A percentile compares a stretch with the other conserved stretches of the same genome.
phyloP scores from a whole-genome alignment of 1,140 invertebrate species.

The Charaxes varanes region DNA sequence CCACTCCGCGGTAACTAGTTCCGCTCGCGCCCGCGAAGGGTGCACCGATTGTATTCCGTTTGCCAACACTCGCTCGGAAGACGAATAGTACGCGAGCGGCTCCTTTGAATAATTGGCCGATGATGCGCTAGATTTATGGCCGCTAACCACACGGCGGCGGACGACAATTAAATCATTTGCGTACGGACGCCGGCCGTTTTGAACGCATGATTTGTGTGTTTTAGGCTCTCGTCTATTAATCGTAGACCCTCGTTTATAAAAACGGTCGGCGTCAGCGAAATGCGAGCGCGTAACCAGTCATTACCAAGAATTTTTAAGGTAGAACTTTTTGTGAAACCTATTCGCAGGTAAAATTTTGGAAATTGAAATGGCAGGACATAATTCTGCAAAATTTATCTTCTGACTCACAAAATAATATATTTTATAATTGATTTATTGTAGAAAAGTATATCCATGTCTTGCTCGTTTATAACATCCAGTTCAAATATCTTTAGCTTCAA shows the following conservation, averaged over 20 bases:
- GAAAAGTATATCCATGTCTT: no score
- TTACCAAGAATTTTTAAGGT: conserved; percentile 8
- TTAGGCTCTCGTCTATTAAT: conserved; percentile 29
- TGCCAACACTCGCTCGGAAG: conserved; percentile 38
- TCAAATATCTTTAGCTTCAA: no score
- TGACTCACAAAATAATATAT: no score
- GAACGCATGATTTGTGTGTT: conserved; percentile 29
- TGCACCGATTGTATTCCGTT: conserved; percentile 32
- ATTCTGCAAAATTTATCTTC: no score
- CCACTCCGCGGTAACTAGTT: conserved; percentile 33
- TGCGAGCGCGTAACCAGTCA: conserved; percentile 11
- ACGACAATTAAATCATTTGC: conserved; percentile 67
- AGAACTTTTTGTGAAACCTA: conserved; percentile 5
- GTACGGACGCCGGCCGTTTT: conserved; percentile 33
- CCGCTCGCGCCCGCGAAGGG: conserved; percentile 33
- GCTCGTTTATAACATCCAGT: no score
- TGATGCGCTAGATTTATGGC: conserved; percentile 61
- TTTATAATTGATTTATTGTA: no score
- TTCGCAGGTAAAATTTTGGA: background rate
- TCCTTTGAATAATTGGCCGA: conserved; percentile 62
- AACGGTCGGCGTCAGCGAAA: conserved; percentile 8
- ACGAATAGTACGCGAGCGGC: conserved; percentile 33
- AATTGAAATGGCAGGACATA: background rate
- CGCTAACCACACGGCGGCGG: conserved; percentile 53
- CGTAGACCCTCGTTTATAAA: conserved; percentile 7